Evolutionary conservation across 2,113 vertebrate genomes (phyloP).

Genomic region (Labeo catla): DNA sequence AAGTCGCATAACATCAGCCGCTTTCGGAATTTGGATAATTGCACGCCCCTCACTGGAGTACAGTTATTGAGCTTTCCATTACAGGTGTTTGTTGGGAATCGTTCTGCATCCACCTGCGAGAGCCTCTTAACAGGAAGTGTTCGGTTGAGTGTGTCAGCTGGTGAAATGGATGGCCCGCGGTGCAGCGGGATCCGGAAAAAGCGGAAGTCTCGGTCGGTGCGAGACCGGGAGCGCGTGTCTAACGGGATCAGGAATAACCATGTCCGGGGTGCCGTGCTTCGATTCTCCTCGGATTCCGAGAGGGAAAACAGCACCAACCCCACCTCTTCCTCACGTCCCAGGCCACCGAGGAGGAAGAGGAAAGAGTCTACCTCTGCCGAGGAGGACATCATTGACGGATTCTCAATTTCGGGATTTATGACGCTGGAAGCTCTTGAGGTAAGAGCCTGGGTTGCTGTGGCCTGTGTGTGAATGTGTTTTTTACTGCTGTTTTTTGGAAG

Average conservation of each 20-base stretch:
- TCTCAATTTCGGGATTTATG: constrained; percentile 90
- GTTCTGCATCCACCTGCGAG: constrained; percentile 40
- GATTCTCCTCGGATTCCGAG: constrained; percentile 91
- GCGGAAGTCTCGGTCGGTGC: constrained; percentile 88
- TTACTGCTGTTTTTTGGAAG: constrained; percentile 7
- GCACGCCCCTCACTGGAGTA: constrained; percentile 11
- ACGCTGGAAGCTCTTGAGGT: constrained; percentile 93
- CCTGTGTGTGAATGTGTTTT: neutral
- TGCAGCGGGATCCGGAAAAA: constrained; percentile 88
- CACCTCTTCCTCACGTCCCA: constrained; percentile 84
- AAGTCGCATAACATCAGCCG: constrained; percentile 1
- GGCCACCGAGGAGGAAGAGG: constrained; percentile 88
- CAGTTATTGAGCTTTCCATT: constrained; percentile 17
- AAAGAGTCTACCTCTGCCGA: constrained; percentile 90
- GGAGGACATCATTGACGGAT: constrained; percentile 96
- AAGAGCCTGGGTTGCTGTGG: constrained; percentile 61
- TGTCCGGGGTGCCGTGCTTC: constrained; percentile 71
- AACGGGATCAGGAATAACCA: constrained; percentile 76
- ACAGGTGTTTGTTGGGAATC: constrained; percentile 49
- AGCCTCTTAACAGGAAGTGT: constrained; percentile 45
- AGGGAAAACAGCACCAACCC: constrained; percentile 83
- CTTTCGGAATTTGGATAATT: constrained; percentile 5
- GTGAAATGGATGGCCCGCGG: constrained; percentile 89
- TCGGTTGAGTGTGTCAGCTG: constrained; percentile 61
- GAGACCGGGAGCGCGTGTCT: constrained; percentile 83